Evolutionary conservation across 2,797 vertebrate genomes (phyloP).

Genomic region (Karalla daura): DNA sequence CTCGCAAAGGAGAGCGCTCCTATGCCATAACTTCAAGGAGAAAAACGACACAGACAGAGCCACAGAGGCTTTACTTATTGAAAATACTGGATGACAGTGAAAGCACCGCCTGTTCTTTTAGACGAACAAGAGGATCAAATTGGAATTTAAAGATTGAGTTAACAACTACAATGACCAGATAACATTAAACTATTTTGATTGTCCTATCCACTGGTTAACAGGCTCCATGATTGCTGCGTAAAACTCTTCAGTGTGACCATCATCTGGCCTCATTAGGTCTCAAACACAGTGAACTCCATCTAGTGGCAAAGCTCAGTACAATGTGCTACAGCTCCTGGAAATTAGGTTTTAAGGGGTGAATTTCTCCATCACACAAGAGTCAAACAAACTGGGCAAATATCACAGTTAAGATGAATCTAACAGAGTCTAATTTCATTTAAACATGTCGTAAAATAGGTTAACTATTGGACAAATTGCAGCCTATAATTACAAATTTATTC

Average conservation of each 20-base stretch:
- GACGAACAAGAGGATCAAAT: neutral
- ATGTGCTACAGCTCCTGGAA: neutral
- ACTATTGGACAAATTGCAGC: no score
- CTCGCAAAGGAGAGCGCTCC: slow-evolving; percentile 40
- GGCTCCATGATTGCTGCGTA: no score
- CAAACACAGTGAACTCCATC: slow-evolving; percentile 30
- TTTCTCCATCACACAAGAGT: neutral
- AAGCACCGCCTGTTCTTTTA: neutral
- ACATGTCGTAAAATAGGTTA: no score
- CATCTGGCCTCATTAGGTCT: neutral
- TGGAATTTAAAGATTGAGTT: neutral
- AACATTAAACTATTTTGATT: neutral
- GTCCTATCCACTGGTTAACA: neutral
- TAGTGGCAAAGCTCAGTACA: slow-evolving; percentile 40
- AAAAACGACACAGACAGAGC: slow-evolving; percentile 2
- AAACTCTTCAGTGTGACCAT: neutral
- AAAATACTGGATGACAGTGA: neutral
- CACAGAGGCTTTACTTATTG: no score
- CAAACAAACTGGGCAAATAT: neutral
- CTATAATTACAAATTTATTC: no score
- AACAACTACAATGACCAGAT: neutral
- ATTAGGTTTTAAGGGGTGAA: neutral
- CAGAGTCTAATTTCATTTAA: no score
- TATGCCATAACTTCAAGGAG: slow-evolving; percentile 35
- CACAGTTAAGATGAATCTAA: neutral